A percentile compares a stretch with the other conserved stretches of the same genome.
phyloP scores from a whole-genome alignment of 2,888 invertebrate species.

The Macaria notata region DNA sequence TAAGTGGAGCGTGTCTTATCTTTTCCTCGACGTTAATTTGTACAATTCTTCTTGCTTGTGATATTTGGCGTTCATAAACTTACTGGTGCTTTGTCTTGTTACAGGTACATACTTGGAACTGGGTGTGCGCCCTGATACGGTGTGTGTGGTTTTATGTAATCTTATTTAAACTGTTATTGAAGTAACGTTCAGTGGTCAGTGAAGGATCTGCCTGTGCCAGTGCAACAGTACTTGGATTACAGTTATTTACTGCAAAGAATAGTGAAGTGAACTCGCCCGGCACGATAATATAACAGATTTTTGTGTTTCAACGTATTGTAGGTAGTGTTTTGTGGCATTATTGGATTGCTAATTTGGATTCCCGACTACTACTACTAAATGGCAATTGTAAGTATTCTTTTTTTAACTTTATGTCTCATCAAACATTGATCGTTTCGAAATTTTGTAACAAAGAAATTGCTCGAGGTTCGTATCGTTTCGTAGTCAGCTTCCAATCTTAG shows the following conservation, averaged over 20 bases:
- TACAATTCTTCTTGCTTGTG: conserved; percentile 36
- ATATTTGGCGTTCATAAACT: conserved; percentile 51
- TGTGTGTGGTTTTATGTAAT: conserved; percentile 79
- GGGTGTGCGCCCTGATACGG: conserved; percentile 79
- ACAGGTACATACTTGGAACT: conserved; percentile 78
- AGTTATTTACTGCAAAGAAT: conserved; percentile 52
- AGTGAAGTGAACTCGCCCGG: conserved; percentile 61
- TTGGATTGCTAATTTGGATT: conserved; percentile 73
- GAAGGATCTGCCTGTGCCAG: conserved; percentile 47
- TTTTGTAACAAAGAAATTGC: conserved; percentile 1
- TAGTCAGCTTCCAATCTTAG: conserved; percentile 7
- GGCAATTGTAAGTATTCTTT: conserved; percentile 64
- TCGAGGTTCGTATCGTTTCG: neutral
- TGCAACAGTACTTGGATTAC: conserved; percentile 51
- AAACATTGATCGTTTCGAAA: too few relatives aligned
- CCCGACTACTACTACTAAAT: conserved; percentile 59
- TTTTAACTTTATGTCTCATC: conserved; percentile 7
- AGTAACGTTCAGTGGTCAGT: conserved; percentile 56
- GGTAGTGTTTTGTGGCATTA: conserved; percentile 68
- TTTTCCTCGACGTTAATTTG: conserved; percentile 30
- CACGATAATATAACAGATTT: conserved; percentile 49
- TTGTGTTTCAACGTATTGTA: conserved; percentile 56
- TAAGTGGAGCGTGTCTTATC: conserved; percentile 60
- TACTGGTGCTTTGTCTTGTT: conserved; percentile 78
- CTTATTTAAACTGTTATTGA: conserved; percentile 63